phyloP scores from a whole-genome alignment of 2,113 vertebrate species.

The Verasper variegatus region DNA sequence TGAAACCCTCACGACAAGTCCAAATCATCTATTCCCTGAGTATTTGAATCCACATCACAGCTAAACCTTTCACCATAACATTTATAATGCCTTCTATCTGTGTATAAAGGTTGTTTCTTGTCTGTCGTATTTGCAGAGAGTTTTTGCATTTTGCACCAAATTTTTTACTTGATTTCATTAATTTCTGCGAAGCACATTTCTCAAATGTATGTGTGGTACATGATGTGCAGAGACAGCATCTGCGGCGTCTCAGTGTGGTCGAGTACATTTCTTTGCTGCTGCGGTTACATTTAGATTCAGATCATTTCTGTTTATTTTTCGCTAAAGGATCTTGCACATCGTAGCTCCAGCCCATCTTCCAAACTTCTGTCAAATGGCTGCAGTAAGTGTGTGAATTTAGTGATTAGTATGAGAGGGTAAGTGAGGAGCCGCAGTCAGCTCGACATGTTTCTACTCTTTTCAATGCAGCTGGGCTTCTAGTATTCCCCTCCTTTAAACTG shows the following conservation, averaged over 20 bases:
- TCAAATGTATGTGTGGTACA: neutral
- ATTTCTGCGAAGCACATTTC: neutral
- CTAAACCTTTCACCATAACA: neutral
- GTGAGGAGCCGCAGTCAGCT: conserved; percentile 36
- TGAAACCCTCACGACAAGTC: neutral
- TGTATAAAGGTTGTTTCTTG: neutral
- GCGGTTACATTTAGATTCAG: neutral
- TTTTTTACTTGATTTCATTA: too few species aligned
- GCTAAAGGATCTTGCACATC: neutral
- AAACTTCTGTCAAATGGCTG: conserved; percentile 29
- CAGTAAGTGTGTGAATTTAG: conserved; percentile 34
- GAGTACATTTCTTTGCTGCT: neutral
- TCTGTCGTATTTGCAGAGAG: neutral
- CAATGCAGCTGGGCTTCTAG: conserved; percentile 71
- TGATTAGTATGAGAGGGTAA: conserved; percentile 43
- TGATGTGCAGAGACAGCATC: neutral
- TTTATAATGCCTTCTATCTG: neutral
- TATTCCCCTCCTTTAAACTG: conserved; percentile 70
- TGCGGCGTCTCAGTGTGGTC: neutral
- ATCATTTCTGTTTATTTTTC: conserved; percentile 33
- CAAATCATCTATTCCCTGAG: neutral
- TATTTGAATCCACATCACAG: neutral
- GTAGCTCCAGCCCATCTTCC: neutral
- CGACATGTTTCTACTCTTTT: conserved; percentile 44
- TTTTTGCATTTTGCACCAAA: too few species aligned